Evolutionary conservation across 2,113 vertebrate genomes (phyloP).

Genomic region (Mormyrus iriodes): DNA sequence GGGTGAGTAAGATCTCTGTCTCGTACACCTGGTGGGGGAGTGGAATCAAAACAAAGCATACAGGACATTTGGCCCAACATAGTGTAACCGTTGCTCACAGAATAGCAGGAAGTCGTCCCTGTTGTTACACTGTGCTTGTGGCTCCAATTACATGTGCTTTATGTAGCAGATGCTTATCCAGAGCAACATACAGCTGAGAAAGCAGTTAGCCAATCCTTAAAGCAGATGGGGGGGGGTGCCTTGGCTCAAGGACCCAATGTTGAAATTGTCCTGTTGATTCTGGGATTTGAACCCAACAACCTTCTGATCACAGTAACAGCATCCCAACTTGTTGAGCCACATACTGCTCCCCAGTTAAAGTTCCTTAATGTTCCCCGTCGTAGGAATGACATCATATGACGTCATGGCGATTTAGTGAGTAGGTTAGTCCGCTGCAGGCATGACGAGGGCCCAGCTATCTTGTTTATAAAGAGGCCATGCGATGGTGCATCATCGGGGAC

Average conservation of each 20-base stretch:
- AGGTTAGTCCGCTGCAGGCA: not conserved
- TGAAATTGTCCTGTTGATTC: not conserved
- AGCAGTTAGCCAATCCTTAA: not conserved
- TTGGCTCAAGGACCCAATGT: not conserved
- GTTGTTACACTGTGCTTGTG: not conserved
- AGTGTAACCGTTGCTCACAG: not conserved
- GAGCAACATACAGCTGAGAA: not conserved
- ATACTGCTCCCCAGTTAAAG: not conserved
- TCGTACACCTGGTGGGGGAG: not conserved
- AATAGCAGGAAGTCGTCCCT: not conserved
- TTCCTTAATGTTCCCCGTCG: not conserved
- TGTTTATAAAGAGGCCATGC: not conserved
- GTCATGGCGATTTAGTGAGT: not conserved
- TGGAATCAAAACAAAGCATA: not conserved
- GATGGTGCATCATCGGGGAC: not conserved
- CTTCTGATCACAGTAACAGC: not conserved
- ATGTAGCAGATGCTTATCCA: not conserved
- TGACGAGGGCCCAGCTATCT: not conserved
- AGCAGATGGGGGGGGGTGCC: not conserved
- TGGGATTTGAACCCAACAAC: not conserved
- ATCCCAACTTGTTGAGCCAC: not conserved
- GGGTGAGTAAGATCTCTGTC: constrained; percentile 58
- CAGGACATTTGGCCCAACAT: not conserved
- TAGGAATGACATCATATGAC: not conserved
- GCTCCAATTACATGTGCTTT: not conserved